These are phyloP conservation scores for Palloptera scutellata DNA, from an alignment of 2,888 invertebrate genomes.

Conservation along the genomic window DNA sequence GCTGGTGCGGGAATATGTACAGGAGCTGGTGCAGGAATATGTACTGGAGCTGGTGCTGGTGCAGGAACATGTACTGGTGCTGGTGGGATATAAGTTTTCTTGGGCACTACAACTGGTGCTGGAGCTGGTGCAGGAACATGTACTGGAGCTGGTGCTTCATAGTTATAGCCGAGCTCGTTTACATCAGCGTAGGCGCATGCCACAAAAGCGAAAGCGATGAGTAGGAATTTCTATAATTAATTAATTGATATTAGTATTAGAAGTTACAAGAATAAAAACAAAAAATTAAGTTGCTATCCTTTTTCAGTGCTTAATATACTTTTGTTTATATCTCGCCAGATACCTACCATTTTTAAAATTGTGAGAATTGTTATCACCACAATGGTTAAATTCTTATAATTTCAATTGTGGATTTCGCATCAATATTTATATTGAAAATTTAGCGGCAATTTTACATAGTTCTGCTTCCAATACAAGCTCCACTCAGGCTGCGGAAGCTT, in stretches of 20 bases:
- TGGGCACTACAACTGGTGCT: slow-evolving; percentile 12
- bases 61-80: slow-evolving; percentile 25
- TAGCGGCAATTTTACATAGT: too few species aligned
- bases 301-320: not conserved
- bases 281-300: not conserved
- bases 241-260: not conserved
- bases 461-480: too few species aligned
- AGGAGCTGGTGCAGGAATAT: slow-evolving; percentile 40
- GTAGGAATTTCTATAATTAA: slow-evolving; percentile 24
- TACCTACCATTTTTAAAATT: slow-evolving; percentile 9
- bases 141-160: slow-evolving; percentile 20
- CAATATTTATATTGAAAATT: slow-evolving; percentile 12
- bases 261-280: not conserved
- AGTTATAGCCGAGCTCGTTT: slow-evolving; percentile 30
- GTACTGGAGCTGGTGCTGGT: slow-evolving; percentile 31
- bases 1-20: slow-evolving; percentile 46
- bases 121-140: slow-evolving; percentile 20
- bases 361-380: slow-evolving; percentile 1
- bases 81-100: slow-evolving; percentile 38
- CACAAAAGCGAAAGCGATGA: slow-evolving; percentile 22
- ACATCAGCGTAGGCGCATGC: slow-evolving; percentile 28
- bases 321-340: not conserved
- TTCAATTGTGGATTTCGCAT: not conserved
- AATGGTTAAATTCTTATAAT: not conserved
- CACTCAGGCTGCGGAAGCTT: too few species aligned